Conservation (phyloP, 2,113 vertebrate genomes). For the Cochlearius cochlearius region DNA sequence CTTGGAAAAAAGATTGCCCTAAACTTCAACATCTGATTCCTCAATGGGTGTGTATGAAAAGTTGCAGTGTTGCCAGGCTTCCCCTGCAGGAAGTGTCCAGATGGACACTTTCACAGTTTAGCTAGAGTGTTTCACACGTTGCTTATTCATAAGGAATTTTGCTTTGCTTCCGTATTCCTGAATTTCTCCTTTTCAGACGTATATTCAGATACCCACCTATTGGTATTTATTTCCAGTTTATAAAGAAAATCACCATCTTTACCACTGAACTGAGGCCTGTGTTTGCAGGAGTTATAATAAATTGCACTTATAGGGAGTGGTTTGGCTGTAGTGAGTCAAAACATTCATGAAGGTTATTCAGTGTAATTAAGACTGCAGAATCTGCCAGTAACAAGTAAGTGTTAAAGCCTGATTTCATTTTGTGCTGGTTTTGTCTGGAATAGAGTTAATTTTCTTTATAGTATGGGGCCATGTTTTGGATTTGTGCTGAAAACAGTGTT, state of each 20-base stretch:
- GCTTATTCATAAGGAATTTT: neutral
- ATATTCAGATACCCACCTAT: neutral
- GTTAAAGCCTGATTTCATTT: neutral
- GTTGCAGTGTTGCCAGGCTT: neutral
- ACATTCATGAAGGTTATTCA: neutral
- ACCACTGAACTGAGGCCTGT: neutral
- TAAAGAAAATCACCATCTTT: neutral
- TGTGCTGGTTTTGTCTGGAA: too few relatives aligned
- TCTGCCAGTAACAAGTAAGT: neutral
- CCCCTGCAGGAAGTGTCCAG: neutral
- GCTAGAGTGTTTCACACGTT: neutral
- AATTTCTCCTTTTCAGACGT: neutral
- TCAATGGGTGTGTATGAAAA: neutral
- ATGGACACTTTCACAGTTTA: conserved; percentile 40
- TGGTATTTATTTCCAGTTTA: neutral
- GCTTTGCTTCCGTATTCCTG: neutral
- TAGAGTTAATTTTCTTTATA: too few relatives aligned
- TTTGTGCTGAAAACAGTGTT: too few relatives aligned
- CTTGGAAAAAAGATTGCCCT: neutral
- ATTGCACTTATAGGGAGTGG: neutral
- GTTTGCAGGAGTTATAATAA: neutral
- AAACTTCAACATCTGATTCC: neutral
- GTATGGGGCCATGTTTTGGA: too few relatives aligned
- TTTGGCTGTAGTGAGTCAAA: neutral
- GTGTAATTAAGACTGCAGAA: neutral